Evolutionary conservation across 30 jellyfish, hydroid and myxozoan genomes (phyloP), one percentile per base, ranked within the genome.

Genomic region (Euphysa ruthae): DNA sequence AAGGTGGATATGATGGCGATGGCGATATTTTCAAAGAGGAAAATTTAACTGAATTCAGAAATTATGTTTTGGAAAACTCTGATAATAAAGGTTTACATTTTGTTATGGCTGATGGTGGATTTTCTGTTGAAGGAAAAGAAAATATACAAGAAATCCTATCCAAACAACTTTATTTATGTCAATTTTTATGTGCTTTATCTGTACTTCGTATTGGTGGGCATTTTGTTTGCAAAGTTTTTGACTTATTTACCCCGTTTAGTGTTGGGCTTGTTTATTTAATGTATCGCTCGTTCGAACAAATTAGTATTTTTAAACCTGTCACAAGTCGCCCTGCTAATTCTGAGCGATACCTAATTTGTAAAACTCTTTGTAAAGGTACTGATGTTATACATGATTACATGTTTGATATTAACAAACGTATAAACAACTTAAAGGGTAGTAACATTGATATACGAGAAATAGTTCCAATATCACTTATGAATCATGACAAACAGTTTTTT

Each of bases 41-140:
- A 21, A 86, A 86, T 38, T 58, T 86, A n/a, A 42, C 55, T 4
- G 96, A 61, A 28, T 86, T 86, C 43, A 61, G 90, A 24, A 66
- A 49, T 4, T 86, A 69, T 69, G 94, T 86, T 3, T 20, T 78
- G 63, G 94, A 86, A 75, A 72, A 86, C 30, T 20, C 94, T 0
- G 93, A 86, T 64, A 55, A 51, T 4, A 69, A 64, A 33, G 96
- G 96, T 10, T 79, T 86, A 15, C 94, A 86, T 56, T 78, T 86
- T 61, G 96, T 86, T 15, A 86, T 86, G 96, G 96, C 96, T 14
- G 96, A 86, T 57, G 96, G 96, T 29, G 96, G 96, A 5, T 86
- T 86, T 69, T 86, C 96, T 0, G 96, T 86, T 4, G 96, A 86
- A 74, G 96, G 96, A 12, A 86, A 78, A 28, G 96, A 86, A 79